Evolutionary conservation across 2,888 invertebrate species (phyloP).

Genomic region (Tuberolachnus salignus): DNA sequence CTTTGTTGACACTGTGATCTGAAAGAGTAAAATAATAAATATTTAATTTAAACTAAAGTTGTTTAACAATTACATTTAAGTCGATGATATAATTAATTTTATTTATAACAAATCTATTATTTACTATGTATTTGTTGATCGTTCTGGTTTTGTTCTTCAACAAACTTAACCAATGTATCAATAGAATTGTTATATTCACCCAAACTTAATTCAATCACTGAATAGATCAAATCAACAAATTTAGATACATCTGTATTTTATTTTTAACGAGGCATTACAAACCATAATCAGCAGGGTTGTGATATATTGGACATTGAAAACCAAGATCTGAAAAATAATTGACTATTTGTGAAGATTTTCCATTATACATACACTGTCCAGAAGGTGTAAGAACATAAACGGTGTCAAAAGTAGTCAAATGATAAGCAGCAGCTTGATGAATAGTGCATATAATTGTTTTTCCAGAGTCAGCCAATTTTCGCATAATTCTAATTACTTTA

Average conservation of each 20-base stretch:
- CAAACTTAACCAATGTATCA: slow-evolving; percentile 67
- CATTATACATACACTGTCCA: slow-evolving; percentile 82
- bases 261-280: slow-evolving; percentile 57
- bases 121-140: slow-evolving; percentile 65
- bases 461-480: slow-evolving; percentile 81
- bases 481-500: slow-evolving; percentile 79
- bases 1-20: not conserved
- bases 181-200: slow-evolving; percentile 73
- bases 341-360: slow-evolving; percentile 75
- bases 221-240: slow-evolving; percentile 24
- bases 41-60: not conserved
- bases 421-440: slow-evolving; percentile 87
- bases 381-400: slow-evolving; percentile 77
- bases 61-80: not conserved
- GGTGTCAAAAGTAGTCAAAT: slow-evolving; percentile 88
- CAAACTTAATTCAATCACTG: slow-evolving; percentile 81
- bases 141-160: slow-evolving; percentile 69
- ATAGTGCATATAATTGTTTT: slow-evolving; percentile 87
- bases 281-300: slow-evolving; percentile 92
- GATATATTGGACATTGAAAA: slow-evolving; percentile 78
- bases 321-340: slow-evolving; percentile 74
- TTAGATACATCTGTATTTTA: not conserved
- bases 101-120: not conserved
- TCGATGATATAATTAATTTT: not conserved
- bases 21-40: not conserved